Evolutionary conservation across 2,113 vertebrate genomes (phyloP), one percentile per base, ranked within the genome.

Genomic region (Grallaria varia): DNA sequence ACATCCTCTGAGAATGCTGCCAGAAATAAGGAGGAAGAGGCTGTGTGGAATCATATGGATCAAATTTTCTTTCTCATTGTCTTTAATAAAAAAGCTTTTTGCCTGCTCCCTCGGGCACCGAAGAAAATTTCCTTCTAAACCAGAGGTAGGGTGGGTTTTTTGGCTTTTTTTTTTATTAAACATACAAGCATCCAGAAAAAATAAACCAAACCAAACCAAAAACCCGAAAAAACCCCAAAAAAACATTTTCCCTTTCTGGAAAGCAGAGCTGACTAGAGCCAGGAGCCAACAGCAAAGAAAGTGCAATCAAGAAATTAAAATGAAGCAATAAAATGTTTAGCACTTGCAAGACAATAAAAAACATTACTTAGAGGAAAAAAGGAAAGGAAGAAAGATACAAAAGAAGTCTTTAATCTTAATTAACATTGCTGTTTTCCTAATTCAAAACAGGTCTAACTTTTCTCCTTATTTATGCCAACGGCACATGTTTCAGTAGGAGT

Each of bases 31-130:
- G 74, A 91, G 82, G 92, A 93, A 95, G 87, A 89, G 63, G 42
- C 78, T 86, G 45, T 64, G 81, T 5, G 15, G 91, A 93, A 94
- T 92, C 87, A 71, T 88, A 89, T 68, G 47, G 83, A 96, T 97
- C 59, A 89, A 90, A 96, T 95, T 79, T 88, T 88, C 95, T 75
- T 62, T 92, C 50, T 92, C 84, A 84, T 28, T 58, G 92, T 93
- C 45, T 90, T 91, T 86, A 93, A 89, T 66, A 91, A 87, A 87
- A 97, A 95, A 94, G 44, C 13, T 96, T 94, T 95, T 71, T 2
- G 12, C 13, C 27, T 50, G 49, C 67, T 96, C 87, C 91, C 67
- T 45, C 91, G 90, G 63, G 74, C 84, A 52, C 44, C 24, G 15
- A 83, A 81, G 59, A 95, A 96, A 88, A 86, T 95, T 92, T 91